Conservation (phyloP, 2,888 invertebrate species). For the Hartigia nigra region DNA sequence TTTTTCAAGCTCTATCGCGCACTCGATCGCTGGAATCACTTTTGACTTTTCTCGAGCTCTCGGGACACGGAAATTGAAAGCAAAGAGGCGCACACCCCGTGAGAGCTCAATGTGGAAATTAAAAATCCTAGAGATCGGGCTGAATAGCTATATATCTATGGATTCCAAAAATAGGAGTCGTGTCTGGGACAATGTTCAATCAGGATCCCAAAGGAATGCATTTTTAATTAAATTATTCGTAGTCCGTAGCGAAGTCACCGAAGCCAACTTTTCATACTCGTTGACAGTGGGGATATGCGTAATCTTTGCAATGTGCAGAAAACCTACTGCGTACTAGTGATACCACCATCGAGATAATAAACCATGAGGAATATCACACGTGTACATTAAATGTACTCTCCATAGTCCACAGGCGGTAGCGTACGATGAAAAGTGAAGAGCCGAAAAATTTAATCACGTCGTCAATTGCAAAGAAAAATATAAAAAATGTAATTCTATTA, state of each 20-base stretch:
- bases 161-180: not conserved
- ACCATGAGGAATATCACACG: not conserved
- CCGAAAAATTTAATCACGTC: not conserved
- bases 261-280: not conserved
- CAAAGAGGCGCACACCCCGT: not conserved
- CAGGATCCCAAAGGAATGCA: not conserved
- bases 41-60: not conserved
- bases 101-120: not conserved
- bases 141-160: not conserved
- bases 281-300: not conserved
- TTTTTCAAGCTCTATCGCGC: not conserved
- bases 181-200: not conserved
- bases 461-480: not conserved
- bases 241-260: not conserved
- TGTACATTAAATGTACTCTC: not conserved
- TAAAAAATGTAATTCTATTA: not conserved
- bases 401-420: not conserved
- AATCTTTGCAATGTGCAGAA: not conserved
- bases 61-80: not conserved
- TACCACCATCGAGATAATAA: not conserved
- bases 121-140: not conserved
- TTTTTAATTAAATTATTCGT: conserved; percentile 3
- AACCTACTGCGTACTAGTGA: not conserved
- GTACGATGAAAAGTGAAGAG: not conserved
- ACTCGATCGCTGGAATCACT: not conserved